Conservation (phyloP, 2,888 invertebrate species). For the Erebia palarica region DNA sequence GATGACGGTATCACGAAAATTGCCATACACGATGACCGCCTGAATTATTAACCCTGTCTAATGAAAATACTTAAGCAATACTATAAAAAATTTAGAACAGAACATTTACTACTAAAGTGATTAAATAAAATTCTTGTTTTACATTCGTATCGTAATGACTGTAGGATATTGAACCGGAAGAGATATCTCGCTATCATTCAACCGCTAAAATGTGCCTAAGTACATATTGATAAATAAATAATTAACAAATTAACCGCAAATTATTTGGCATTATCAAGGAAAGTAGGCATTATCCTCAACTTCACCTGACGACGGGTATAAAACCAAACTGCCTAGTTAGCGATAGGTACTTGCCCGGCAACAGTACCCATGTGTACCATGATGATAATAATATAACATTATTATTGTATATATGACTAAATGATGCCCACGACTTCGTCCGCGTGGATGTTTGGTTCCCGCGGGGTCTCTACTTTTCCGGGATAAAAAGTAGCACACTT, state of each 20-base stretch:
- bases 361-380: too few species aligned
- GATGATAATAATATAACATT: too few species aligned
- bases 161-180: slow-evolving; percentile 33
- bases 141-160: slow-evolving; percentile 19
- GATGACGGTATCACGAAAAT: too few species aligned
- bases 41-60: too few species aligned
- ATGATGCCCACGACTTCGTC: too few species aligned
- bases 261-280: background rate
- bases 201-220: slow-evolving; percentile 18
- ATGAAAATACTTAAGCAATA: background rate
- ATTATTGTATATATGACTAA: too few species aligned
- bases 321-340: background rate
- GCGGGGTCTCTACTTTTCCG: too few species aligned
- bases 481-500: too few species aligned
- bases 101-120: background rate
- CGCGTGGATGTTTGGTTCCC: too few species aligned
- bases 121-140: background rate
- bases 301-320: background rate
- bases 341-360: background rate
- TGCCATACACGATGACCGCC: too few species aligned
- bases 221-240: slow-evolving; percentile 16
- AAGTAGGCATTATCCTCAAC: background rate
- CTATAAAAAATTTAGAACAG: background rate
- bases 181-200: slow-evolving; percentile 26
- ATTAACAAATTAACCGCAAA: slow-evolving; percentile 11